A percentile compares a stretch with the other conserved stretches of the same genome.
Conservation (phyloP, 1,140 invertebrate genomes). For the Pomacea maculata region DNA sequence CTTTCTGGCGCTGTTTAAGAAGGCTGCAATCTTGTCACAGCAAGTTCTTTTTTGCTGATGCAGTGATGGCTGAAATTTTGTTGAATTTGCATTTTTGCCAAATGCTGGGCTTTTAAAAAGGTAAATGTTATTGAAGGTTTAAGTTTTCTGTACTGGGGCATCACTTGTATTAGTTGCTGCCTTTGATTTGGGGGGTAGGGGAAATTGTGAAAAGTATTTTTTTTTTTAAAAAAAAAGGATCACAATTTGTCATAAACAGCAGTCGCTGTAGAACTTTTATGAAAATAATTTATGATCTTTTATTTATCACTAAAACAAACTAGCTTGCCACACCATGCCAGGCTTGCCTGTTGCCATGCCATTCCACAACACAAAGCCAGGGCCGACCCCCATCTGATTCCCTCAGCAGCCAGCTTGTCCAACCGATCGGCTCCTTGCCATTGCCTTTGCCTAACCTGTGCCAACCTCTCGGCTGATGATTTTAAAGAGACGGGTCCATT, state of each 20-base stretch:
- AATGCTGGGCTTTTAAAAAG: too few relatives aligned
- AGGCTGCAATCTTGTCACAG: too few relatives aligned
- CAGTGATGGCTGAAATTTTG: too few relatives aligned
- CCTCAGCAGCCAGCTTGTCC: conserved; percentile 11
- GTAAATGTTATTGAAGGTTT: too few relatives aligned
- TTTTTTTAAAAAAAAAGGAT: too few relatives aligned
- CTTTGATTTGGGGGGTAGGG: too few relatives aligned
- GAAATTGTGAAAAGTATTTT: too few relatives aligned
- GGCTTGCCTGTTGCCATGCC: conserved; percentile 32
- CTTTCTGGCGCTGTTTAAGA: too few relatives aligned
- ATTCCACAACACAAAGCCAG: conserved; percentile 26
- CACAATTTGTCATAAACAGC: not conserved
- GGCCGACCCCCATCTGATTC: conserved; percentile 15
- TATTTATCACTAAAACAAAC: conserved; percentile 1
- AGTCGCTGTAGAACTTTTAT: not conserved
- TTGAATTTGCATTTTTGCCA: too few relatives aligned
- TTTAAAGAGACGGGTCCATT: conserved; percentile 19
- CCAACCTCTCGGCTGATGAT: not conserved
- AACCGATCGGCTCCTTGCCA: conserved; percentile 16
- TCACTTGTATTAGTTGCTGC: too few relatives aligned
- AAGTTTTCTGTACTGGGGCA: too few relatives aligned
- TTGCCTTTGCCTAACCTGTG: conserved; percentile 3
- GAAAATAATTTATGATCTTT: conserved; percentile 21
- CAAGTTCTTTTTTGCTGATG: too few relatives aligned
- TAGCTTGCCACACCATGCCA: conserved; percentile 15